phyloP scores from a whole-genome alignment of 2,888 invertebrate genomes.

The Corythucha ciliata region DNA sequence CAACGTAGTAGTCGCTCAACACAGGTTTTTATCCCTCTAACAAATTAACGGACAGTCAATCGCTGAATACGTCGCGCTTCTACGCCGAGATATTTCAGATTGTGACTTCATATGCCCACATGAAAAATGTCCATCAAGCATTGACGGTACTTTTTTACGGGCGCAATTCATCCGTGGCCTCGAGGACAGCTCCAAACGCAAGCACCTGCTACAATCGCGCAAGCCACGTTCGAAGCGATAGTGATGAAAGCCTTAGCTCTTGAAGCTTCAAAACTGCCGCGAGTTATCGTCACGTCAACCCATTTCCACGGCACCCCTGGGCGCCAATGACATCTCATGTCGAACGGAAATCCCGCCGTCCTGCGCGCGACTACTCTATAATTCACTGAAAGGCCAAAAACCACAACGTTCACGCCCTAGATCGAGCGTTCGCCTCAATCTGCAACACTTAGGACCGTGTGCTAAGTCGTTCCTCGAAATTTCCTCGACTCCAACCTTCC shows the following conservation, averaged over 20 bases:
- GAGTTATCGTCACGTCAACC: background rate
- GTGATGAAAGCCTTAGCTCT: constrained; percentile 7
- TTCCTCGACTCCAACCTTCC: too few relatives aligned
- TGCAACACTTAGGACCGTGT: too few relatives aligned
- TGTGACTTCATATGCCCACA: constrained; percentile 8
- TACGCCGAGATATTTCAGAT: constrained; percentile 8
- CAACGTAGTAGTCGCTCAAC: constrained; percentile 7
- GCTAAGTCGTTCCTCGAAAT: too few relatives aligned
- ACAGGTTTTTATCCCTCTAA: constrained; percentile 1
- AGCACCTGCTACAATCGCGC: background rate
- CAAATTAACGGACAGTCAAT: constrained; percentile 7
- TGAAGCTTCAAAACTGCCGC: constrained; percentile 11
- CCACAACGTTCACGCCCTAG: too few relatives aligned
- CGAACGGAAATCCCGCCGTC: background rate
- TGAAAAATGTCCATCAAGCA: background rate
- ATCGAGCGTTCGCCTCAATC: too few relatives aligned
- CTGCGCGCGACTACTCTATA: too few relatives aligned
- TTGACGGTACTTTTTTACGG: constrained; percentile 3
- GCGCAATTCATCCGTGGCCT: constrained; percentile 16
- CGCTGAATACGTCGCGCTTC: constrained; percentile 4
- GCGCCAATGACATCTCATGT: background rate
- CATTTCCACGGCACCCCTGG: background rate
- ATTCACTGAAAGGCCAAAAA: too few relatives aligned
- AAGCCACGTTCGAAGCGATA: constrained; percentile 7
- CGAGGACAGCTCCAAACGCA: background rate